Evolutionary conservation across 1,140 invertebrate species (phyloP), one percentile per base, ranked within the genome.

Genomic region (Papilio polyxenes): DNA sequence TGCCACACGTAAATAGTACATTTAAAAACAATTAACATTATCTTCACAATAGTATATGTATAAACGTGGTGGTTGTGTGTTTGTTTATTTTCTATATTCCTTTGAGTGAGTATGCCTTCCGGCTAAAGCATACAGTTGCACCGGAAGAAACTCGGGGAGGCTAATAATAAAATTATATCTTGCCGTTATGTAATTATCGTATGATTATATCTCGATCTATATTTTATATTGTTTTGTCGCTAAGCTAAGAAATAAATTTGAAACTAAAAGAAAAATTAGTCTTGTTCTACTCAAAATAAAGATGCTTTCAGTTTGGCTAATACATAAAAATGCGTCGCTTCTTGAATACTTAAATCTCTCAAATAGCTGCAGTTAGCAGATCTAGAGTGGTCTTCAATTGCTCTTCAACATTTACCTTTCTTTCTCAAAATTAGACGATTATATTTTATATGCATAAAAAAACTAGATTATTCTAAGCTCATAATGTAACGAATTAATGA

Each of bases 301-400:
- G 56, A 17, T 59, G 56, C 6, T n/a, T 20, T 65, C 13, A 6
- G 62, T 31, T 23, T 31, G 23, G 23, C 23, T 9, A 3, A 1
- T 65, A 23, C 7, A 11, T 65, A 65, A 65, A 31, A 31, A 23
- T 31, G 10, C 62, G 62, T 65, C 10, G 62, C 23, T 31, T 13
- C 62, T 65, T 65, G 9, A 65, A 65, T 65, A 65, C 62, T 65
- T 65, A 3, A 65, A 65, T 11, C 23, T 65, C 23, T 65, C 62
- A 65, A 65, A 65, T 31, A 65, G 23, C 23, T 1, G 23, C 23
- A 31, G 56, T 7, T 20, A 59, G 56, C 56, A 59, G 56, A 20
- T 59, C 56, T 59, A 20, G 56, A 65, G 62, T 65, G 23, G 62
- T 65, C 62, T 31, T 31, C 11, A 23, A 65, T 65, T 37, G 5